A percentile compares a stretch with the other conserved stretches of the same genome.
These are phyloP conservation scores for Fratercula arctica DNA, from an alignment of 2,797 vertebrate genomes.

Conservation along the genomic window DNA sequence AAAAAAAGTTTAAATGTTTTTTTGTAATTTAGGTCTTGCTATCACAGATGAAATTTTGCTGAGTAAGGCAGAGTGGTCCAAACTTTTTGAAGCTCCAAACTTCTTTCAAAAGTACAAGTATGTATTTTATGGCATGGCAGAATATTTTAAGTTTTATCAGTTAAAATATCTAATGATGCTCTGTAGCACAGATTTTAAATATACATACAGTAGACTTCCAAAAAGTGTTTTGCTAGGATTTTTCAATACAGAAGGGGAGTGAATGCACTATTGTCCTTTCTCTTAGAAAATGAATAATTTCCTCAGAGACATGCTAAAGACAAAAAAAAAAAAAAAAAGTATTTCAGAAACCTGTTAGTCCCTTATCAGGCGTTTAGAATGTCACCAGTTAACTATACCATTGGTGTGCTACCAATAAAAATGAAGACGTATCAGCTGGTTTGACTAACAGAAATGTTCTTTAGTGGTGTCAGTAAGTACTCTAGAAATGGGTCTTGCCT, in stretches of 20 bases:
- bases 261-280: not conserved
- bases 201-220: not conserved
- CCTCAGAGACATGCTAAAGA: not conserved
- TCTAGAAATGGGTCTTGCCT: conserved; percentile 35
- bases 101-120: conserved; percentile 98
- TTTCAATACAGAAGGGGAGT: not conserved
- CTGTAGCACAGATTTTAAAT: conserved; percentile 10
- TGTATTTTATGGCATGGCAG: conserved; percentile 87
- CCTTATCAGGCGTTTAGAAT: not conserved
- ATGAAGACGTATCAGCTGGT: not conserved
- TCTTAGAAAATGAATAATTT: not conserved
- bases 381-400: not conserved
- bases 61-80: conserved; percentile 91
- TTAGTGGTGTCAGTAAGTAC: conserved; percentile 4
- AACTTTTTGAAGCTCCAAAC: conserved; percentile 94
- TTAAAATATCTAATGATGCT: conserved; percentile 52
- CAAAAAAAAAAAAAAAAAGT: not conserved
- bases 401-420: not conserved
- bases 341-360: not conserved
- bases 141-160: conserved; percentile 70
- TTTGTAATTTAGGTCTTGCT: conserved; percentile 84
- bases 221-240: not conserved
- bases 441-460: not conserved
- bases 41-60: conserved; percentile 91
- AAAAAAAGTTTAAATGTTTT: conserved; percentile 69